These are phyloP conservation scores for Hyaena hyaena DNA, from an alignment of 2,113 vertebrate species.

Conservation along the genomic window DNA sequence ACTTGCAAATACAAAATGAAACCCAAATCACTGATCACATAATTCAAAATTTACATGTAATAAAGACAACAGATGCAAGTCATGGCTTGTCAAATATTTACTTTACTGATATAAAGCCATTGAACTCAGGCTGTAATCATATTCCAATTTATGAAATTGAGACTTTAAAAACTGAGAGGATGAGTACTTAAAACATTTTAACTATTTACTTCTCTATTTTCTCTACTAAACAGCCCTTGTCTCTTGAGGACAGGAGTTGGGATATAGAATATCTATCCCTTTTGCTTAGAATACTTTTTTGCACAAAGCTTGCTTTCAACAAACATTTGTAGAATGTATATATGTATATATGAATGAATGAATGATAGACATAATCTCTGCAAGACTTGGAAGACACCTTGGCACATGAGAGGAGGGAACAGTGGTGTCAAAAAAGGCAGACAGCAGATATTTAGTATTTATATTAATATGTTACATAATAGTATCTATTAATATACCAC, in stretches of 20 bases:
- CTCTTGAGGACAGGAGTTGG: background rate
- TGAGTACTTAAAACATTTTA: background rate
- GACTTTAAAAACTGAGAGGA: background rate
- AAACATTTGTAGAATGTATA: background rate
- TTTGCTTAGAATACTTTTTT: background rate
- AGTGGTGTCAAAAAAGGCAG: background rate
- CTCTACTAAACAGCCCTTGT: background rate
- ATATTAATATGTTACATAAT: background rate
- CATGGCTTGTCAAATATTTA: slow-evolving; percentile 92
- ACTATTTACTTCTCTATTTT: background rate
- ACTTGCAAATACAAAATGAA: slow-evolving; percentile 86
- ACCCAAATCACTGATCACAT: slow-evolving; percentile 81
- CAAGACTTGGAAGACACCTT: background rate
- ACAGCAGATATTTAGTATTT: background rate
- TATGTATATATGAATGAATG: background rate
- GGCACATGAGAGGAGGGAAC: slow-evolving; percentile 6
- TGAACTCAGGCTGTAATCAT: background rate
- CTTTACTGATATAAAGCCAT: slow-evolving; percentile 76
- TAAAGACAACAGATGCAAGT: slow-evolving; percentile 91
- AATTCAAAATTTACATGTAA: slow-evolving; percentile 87
- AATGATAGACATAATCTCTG: background rate
- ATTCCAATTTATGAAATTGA: background rate
- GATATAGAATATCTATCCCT: background rate
- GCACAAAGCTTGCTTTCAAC: background rate
- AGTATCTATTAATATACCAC: background rate